These are phyloP conservation scores for Nematolebias whitei DNA, from an alignment of 2,113 vertebrate species.

Conservation along the genomic window DNA sequence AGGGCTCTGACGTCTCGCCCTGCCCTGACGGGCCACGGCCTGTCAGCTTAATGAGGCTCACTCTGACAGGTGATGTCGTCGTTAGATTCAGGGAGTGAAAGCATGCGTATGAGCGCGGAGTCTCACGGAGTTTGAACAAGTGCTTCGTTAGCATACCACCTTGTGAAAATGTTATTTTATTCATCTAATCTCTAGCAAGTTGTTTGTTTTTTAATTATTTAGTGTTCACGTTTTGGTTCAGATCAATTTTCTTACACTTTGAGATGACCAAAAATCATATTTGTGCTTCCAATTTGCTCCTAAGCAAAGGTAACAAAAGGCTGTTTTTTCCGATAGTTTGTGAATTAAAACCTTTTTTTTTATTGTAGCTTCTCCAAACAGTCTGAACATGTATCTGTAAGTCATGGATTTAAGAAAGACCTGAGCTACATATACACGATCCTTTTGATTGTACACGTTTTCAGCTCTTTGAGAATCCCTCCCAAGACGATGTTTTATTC, in stretches of 20 bases:
- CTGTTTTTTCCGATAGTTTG: too few species aligned
- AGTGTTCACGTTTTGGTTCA: not conserved
- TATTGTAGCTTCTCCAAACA: too few species aligned
- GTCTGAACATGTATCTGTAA: too few species aligned
- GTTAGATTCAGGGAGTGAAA: slow-evolving; percentile 42
- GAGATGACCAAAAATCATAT: too few species aligned
- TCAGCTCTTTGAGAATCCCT: too few species aligned
- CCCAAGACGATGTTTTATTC: too few species aligned
- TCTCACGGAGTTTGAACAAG: slow-evolving; percentile 54
- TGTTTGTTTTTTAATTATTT: slow-evolving; percentile 17
- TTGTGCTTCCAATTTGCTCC: too few species aligned
- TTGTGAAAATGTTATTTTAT: slow-evolving; percentile 30
- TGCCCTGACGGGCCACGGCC: slow-evolving; percentile 69
- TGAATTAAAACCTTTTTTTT: too few species aligned
- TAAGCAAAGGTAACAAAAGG: too few species aligned
- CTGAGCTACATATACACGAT: too few species aligned
- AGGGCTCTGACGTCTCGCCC: slow-evolving; percentile 66
- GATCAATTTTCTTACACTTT: slow-evolving; percentile 13
- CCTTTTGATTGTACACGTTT: too few species aligned
- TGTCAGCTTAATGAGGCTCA: slow-evolving; percentile 78
- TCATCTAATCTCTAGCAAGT: not conserved
- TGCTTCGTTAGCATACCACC: slow-evolving; percentile 45
- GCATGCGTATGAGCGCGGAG: slow-evolving; percentile 27
- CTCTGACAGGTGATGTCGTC: slow-evolving; percentile 69
- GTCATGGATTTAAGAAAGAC: too few species aligned